Base-by-base conservation (phyloP, 1,140 invertebrate species). In the Thaumetopoea pityocampa region DNA sequence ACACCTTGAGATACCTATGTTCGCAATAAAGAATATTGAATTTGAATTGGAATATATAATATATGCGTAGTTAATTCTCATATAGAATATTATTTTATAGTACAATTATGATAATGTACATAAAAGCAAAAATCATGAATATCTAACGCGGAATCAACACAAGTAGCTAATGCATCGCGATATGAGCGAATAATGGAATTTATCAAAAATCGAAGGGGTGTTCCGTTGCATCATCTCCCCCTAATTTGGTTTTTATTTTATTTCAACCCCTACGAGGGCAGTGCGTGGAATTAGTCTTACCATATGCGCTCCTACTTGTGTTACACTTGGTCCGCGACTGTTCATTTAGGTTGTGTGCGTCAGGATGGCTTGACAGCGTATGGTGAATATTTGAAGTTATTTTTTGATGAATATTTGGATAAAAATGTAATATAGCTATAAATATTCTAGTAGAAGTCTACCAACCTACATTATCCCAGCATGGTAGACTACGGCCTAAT, bases 241-340 rank as follows among this genome's bases (percentile, higher is more conserved):
- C 74, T 76, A 74, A 76, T 79, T 79, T 72, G 61, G 57, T 73
- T 79, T 81, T 81, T 77, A 77, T 78, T 78, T 78, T 74, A 74
- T 74, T 74, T 65, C 52, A 66, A 66, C 67, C 72, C 71, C 62
- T 49, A 54, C 30, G 27, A 50, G 65, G 66, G 56, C 60, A 66
- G 63, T 58, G 51, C 38, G 54, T 63, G 57, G 72, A 79, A 82
- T 82, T 82, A 82, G 78, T 71, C 71, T 73, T 76, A 79, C 78
- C 78, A 82, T 82, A 82, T 82, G 78, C 62, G 78, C 58, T 51
- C 47, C 63, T 82, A 78, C 78, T 82, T 76, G 66, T 73, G 60
- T 82, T 82, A 78, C 78, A 82, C 74, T 77, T 72, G 49, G 52
- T 45, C 56, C 30, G 46, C 53, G 71, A 78, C 62, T 81, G 77